These are phyloP conservation scores for Campaea margaritaria DNA, from an alignment of 2,888 invertebrate genomes.

Conservation along the genomic window DNA sequence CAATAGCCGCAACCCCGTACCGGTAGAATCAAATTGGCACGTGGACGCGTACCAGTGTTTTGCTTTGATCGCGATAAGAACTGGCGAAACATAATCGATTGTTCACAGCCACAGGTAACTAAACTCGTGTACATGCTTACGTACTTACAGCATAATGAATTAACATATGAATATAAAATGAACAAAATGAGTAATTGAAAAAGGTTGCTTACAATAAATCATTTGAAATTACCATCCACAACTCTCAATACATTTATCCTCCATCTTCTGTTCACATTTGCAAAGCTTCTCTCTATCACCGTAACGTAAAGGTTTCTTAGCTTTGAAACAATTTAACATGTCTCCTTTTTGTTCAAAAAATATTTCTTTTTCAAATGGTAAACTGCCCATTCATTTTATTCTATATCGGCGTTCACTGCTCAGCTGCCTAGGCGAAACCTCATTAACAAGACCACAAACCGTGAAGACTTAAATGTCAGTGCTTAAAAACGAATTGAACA, in stretches of 20 bases:
- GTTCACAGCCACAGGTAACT: slow-evolving; percentile 53
- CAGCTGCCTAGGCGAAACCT: slow-evolving; percentile 29
- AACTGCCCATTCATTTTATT: slow-evolving; percentile 10
- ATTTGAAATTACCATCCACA: neutral
- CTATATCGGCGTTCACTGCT: slow-evolving; percentile 4
- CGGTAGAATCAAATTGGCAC: slow-evolving; percentile 55
- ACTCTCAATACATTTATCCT: neutral
- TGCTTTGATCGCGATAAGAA: slow-evolving; percentile 64
- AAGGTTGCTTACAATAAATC: neutral
- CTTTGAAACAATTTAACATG: slow-evolving; percentile 1
- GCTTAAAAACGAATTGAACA: slow-evolving; percentile 52
- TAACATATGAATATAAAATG: slow-evolving; percentile 3
- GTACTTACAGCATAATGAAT: slow-evolving; percentile 5
- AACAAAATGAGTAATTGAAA: slow-evolving; percentile 1
- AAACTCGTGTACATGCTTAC: slow-evolving; percentile 22
- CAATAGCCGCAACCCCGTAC: slow-evolving; percentile 43
- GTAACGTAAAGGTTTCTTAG: neutral
- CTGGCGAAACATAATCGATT: slow-evolving; percentile 66
- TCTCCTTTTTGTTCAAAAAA: slow-evolving; percentile 2
- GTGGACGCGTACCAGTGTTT: slow-evolving; percentile 59
- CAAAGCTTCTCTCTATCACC: neutral
- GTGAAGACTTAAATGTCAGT: slow-evolving; percentile 46
- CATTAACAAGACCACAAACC: slow-evolving; percentile 26
- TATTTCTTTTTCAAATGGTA: slow-evolving; percentile 20
- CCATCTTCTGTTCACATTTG: neutral